A percentile compares a stretch with the other conserved stretches of the same genome.
Evolutionary conservation across 2,113 vertebrate genomes (phyloP).

Genomic region (Lophius piscatorius): DNA sequence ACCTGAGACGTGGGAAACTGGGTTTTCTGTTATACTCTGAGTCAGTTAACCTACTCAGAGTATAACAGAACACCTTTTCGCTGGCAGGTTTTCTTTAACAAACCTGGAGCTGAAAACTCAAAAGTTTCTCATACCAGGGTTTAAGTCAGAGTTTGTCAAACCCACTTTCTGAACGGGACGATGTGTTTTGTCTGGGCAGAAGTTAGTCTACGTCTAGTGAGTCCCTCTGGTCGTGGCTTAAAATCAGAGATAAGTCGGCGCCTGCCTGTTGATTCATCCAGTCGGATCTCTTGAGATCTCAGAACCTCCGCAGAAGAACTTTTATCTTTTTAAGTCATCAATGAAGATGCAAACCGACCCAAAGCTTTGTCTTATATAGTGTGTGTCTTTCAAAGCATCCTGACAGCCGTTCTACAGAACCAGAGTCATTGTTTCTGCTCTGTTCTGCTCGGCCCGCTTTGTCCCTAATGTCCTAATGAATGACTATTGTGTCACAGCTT

Average conservation of each 20-base stretch:
- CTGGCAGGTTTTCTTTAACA: too few species aligned
- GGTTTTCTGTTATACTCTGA: too few species aligned
- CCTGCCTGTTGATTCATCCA: slow-evolving; percentile 8
- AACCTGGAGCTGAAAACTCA: too few species aligned
- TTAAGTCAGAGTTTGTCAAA: too few species aligned
- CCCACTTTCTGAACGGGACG: too few species aligned
- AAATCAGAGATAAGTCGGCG: slow-evolving; percentile 10
- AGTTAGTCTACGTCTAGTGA: slow-evolving; percentile 20
- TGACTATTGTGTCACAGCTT: slow-evolving; percentile 40
- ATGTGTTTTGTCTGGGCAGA: neutral
- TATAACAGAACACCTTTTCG: too few species aligned
- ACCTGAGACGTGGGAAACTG: too few species aligned
- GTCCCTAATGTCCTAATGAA: slow-evolving; percentile 62
- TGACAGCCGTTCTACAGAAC: slow-evolving; percentile 1
- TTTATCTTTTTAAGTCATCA: slow-evolving; percentile 3
- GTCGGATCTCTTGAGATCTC: too few species aligned
- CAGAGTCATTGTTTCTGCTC: slow-evolving; percentile 27
- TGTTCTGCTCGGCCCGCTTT: slow-evolving; percentile 41
- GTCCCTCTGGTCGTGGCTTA: slow-evolving; percentile 6
- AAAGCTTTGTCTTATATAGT: slow-evolving; percentile 18
- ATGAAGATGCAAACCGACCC: slow-evolving; percentile 27
- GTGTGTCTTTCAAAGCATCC: slow-evolving; percentile 27
- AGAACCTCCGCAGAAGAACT: neutral
- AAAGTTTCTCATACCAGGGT: too few species aligned
- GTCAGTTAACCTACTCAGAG: too few species aligned